Conservation (phyloP, 1,140 invertebrate genomes). For the Leptopilina clavipes region DNA sequence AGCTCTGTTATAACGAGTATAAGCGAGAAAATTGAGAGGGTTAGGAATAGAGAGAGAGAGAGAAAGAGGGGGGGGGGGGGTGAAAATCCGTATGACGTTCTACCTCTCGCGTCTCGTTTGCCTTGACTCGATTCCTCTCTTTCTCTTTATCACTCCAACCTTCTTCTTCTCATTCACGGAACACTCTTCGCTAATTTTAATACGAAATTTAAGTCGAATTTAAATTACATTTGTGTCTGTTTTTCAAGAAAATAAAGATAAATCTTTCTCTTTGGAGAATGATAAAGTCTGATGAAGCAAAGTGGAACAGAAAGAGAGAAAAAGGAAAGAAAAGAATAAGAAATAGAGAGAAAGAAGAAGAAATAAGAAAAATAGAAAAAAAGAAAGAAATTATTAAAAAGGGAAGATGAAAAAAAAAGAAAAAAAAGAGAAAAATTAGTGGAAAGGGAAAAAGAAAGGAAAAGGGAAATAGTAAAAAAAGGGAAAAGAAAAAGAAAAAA, state of each 20-base stretch:
- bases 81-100: constrained; percentile 16
- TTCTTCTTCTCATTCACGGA: neutral
- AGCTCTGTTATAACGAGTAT: constrained; percentile 8
- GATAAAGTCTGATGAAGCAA: neutral
- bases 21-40: neutral
- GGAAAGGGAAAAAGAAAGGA: no score
- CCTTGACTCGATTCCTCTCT: constrained; percentile 14
- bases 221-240: constrained; percentile 52
- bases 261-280: neutral
- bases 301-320: no score
- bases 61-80: no score
- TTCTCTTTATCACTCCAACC: neutral
- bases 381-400: no score
- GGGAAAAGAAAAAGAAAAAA: no score
- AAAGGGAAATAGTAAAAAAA: no score
- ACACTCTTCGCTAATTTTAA: constrained; percentile 49
- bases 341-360: no score
- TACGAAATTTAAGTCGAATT: constrained; percentile 53
- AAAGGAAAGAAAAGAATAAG: no score
- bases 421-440: no score
- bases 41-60: no score
- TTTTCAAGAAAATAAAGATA: neutral
- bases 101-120: constrained; percentile 1
- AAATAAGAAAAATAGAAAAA: no score
- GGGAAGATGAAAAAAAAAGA: no score